Evolutionary conservation across 2,888 invertebrate species (phyloP).

Genomic region (Sinohyriopsis cumingii): DNA sequence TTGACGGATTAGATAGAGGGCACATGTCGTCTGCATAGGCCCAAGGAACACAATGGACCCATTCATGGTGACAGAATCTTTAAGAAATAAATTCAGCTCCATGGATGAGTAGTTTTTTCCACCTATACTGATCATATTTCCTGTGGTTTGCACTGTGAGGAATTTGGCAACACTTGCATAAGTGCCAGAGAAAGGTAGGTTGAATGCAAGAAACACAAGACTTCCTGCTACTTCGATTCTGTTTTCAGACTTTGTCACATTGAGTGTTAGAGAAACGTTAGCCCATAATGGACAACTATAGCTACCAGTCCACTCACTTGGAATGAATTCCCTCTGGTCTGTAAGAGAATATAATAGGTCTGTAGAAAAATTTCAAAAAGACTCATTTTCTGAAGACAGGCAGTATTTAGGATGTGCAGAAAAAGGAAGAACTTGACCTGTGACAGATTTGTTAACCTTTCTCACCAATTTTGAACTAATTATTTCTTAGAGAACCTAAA

Average conservation of each 20-base stretch:
- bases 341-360: neutral
- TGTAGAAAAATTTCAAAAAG: too few relatives aligned
- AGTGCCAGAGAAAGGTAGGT: constrained; percentile 10
- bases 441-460: too few relatives aligned
- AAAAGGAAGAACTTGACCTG: too few relatives aligned
- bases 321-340: constrained; percentile 27
- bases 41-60: constrained; percentile 22
- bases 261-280: constrained; percentile 2
- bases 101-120: constrained; percentile 28
- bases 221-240: constrained; percentile 7
- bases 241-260: constrained; percentile 17
- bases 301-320: constrained; percentile 45
- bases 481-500: too few relatives aligned
- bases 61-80: constrained; percentile 20
- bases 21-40: too few relatives aligned
- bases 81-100: constrained; percentile 25
- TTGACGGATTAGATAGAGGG: too few relatives aligned
- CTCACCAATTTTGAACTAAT: too few relatives aligned
- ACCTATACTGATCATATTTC: neutral
- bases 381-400: too few relatives aligned
- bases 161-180: constrained; percentile 13
- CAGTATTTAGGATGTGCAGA: too few relatives aligned
- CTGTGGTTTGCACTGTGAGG: constrained; percentile 11
- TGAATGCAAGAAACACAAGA: constrained; percentile 3
- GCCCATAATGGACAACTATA: constrained; percentile 22